Evolutionary conservation across 2,888 invertebrate species (phyloP).

Genomic region (Pharmacophagus antenor): DNA sequence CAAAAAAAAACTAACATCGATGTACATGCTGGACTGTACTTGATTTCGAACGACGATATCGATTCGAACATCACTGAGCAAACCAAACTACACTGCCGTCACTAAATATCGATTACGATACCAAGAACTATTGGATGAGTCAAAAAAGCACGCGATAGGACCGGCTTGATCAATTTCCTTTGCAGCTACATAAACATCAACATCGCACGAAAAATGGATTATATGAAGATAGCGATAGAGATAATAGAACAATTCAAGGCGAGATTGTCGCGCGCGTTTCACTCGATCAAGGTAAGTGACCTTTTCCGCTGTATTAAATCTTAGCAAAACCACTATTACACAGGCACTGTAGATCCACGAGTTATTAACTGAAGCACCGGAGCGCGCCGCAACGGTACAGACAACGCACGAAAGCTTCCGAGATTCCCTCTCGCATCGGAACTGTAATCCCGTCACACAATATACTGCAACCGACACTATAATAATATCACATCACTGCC

Average conservation of each 20-base stretch:
- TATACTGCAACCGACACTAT: slow-evolving; percentile 33
- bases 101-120: slow-evolving; percentile 11
- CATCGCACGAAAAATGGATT: slow-evolving; percentile 29
- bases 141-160: slow-evolving; percentile 1
- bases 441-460: slow-evolving; percentile 46
- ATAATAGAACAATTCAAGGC: slow-evolving; percentile 33
- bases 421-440: slow-evolving; percentile 43
- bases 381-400: slow-evolving; percentile 74
- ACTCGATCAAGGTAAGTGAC: slow-evolving; percentile 74
- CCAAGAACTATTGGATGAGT: slow-evolving; percentile 13
- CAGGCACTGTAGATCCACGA: slow-evolving; percentile 68
- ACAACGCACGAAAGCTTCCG: slow-evolving; percentile 48
- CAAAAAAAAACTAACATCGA: neutral
- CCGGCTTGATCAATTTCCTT: slow-evolving; percentile 15
- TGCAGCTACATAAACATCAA: slow-evolving; percentile 27
- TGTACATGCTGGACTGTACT: too few relatives aligned
- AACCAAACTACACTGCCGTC: slow-evolving; percentile 1
- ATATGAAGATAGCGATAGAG: slow-evolving; percentile 27
- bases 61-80: neutral
- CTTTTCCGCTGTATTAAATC: slow-evolving; percentile 70
- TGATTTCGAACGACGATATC: neutral
- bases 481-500: slow-evolving; percentile 35
- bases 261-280: slow-evolving; percentile 41
- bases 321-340: slow-evolving; percentile 69
- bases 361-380: slow-evolving; percentile 73